Percentiles rank a stretch among this genome's conserved stretches.
Conservation (phyloP, 2,113 vertebrate species). For the Brachypodius melanocephalos region DNA sequence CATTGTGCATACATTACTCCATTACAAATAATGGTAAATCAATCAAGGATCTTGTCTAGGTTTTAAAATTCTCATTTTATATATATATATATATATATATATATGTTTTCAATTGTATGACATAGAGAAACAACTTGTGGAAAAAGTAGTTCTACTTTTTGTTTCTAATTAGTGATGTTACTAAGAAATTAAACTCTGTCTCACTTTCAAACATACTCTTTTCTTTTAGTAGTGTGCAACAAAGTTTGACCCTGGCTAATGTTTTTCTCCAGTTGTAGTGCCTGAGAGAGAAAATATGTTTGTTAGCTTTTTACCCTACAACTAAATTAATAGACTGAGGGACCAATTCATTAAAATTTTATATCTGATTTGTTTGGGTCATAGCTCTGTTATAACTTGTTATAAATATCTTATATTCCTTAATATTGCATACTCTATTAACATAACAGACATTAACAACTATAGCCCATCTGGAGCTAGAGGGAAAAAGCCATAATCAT, state of each 20-base stretch:
- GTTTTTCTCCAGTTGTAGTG: slow-evolving; percentile 15
- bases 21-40: neutral
- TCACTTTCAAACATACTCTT: neutral
- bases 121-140: neutral
- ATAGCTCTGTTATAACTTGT: slow-evolving; percentile 47
- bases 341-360: slow-evolving; percentile 58
- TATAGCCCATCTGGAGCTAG: slow-evolving; percentile 10
- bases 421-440: slow-evolving; percentile 60
- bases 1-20: neutral
- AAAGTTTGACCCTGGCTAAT: slow-evolving; percentile 25
- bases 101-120: no score
- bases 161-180: neutral
- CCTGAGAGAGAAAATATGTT: slow-evolving; percentile 1
- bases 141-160: neutral
- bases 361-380: slow-evolving; percentile 52
- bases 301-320: neutral
- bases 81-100: no score
- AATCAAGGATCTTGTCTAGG: neutral
- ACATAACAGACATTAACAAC: slow-evolving; percentile 49
- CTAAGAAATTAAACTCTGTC: neutral
- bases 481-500: slow-evolving; percentile 50
- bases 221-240: neutral
- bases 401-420: slow-evolving; percentile 66
- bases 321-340: slow-evolving; percentile 46
- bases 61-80: neutral